These are phyloP conservation scores for Drosophila seguyi DNA, from an alignment of 1,140 invertebrate genomes.

Conservation along the genomic window DNA sequence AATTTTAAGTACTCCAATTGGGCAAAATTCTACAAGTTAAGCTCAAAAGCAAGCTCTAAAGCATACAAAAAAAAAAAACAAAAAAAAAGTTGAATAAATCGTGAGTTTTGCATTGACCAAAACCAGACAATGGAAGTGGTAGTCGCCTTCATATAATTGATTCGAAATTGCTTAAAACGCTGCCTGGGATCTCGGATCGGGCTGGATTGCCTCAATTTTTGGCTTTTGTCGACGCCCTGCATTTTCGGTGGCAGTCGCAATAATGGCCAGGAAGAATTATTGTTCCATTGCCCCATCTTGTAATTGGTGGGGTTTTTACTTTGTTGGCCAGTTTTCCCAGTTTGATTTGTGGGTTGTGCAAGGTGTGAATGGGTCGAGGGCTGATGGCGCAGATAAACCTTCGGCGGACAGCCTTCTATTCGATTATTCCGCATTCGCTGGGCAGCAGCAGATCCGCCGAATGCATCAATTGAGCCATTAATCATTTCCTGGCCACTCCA, in stretches of 20 bases:
- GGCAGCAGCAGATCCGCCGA: conserved; percentile 9
- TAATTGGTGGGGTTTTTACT: conserved; percentile 54
- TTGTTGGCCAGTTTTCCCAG: conserved; percentile 26
- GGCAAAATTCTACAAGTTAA: conserved; percentile 29
- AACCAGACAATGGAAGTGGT: conserved; percentile 53
- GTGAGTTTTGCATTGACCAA: conserved; percentile 59
- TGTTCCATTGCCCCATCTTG: conserved; percentile 62
- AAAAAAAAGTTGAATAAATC: conserved; percentile 62
- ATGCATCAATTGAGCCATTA: conserved; percentile 61
- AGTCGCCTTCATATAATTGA: conserved; percentile 68
- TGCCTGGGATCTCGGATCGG: conserved; percentile 38
- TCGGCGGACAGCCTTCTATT: conserved; percentile 29
- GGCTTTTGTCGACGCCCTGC: conserved; percentile 68
- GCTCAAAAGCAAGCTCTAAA: conserved; percentile 5
- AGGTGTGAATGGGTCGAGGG: conserved; percentile 39
- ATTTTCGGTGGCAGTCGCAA: conserved; percentile 48
- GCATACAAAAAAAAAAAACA: conserved; percentile 23
- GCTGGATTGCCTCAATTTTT: conserved; percentile 66
- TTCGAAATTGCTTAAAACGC: conserved; percentile 66
- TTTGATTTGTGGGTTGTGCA: conserved; percentile 59
- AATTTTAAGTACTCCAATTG: conserved; percentile 19
- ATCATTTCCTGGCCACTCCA: conserved; percentile 69
- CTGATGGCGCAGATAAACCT: conserved; percentile 31
- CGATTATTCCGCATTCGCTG: conserved; percentile 28
- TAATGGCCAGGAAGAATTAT: conserved; percentile 64